A percentile compares a stretch with the other conserved stretches of the same genome.
Evolutionary conservation across 2,113 vertebrate genomes (phyloP).

Genomic region (Atlantisia rogersi): DNA sequence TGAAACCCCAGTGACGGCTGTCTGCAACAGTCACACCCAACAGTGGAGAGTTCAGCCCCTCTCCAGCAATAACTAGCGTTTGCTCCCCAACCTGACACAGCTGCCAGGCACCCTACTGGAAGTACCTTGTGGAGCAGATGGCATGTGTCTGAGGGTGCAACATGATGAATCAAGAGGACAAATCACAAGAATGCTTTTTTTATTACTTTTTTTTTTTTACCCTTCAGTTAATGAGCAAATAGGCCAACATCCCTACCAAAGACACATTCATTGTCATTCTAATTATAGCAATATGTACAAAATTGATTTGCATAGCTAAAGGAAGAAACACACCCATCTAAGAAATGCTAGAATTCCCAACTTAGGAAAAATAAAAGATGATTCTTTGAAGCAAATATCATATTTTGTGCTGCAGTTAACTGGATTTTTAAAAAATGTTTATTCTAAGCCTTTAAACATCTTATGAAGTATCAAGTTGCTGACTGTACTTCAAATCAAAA

Average conservation of each 20-base stretch:
- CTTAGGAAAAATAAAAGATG: slow-evolving; percentile 20
- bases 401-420: slow-evolving; percentile 43
- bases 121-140: accelerated
- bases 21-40: neutral
- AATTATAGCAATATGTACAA: slow-evolving; percentile 19
- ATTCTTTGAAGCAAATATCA: slow-evolving; percentile 25
- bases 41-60: neutral
- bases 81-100: neutral
- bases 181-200: neutral
- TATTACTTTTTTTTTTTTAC: neutral
- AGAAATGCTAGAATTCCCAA: neutral
- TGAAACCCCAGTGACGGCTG: neutral
- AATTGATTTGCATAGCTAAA: slow-evolving; percentile 55
- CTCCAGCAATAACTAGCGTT: neutral
- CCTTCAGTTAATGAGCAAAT: neutral
- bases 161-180: neutral
- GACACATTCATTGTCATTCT: slow-evolving; percentile 6
- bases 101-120: neutral
- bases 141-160: neutral
- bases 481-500: neutral
- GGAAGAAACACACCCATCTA: neutral
- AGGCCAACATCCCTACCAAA: slow-evolving; percentile 26
- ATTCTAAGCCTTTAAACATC: neutral
- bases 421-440: slow-evolving; percentile 2
- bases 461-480: slow-evolving; percentile 5